Base-by-base conservation (phyloP, 1,140 invertebrate species). In the Hyles vespertilio region DNA sequence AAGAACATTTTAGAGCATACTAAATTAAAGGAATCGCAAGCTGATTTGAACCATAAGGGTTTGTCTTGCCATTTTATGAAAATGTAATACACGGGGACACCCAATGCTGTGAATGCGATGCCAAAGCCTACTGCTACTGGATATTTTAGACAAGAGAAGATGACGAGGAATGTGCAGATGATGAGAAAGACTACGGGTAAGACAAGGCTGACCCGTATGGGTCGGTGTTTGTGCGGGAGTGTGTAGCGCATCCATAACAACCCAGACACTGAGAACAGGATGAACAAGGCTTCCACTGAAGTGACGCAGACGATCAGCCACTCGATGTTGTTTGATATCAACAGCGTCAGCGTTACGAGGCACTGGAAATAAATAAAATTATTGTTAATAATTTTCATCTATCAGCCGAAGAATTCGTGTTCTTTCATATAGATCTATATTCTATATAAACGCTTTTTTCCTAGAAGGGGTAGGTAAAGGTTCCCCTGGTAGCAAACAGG, bases 251-350 rank as follows among this genome's bases (percentile, higher is more conserved):
- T 89, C 92, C 95, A 98, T 4, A 99, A 83, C 33, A 99, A 89
- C 32, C 96, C 97, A 10, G 93, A 91, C 1, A 99, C 94, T 9
- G 97, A 97, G 32, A 95, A 89, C 9, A 96, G 92, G n/a, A 96
- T 98, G 78, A 99, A 98, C n/a, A 97, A 89, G 8, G 96, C 94
- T 89, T 99, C 97, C 49, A 98, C 96, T 77, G 98, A 98, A 52
- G 95, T 96, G 32, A 97, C 94, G 84, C 98, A 99, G 80, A 98
- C 97, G 63, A 99, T 98, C 11, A 99, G 91, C 3, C 92, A 91
- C 84, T 97, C 97, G n/a, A 98, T 94, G 82, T 98, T 94, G 73
- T 94, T 93, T 33, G 94, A 95, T 67, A 94, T 91, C n/a, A 98
- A 87, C 70, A 98, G 92, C 7, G 94, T 77, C 34, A 98, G 79